phyloP scores from a whole-genome alignment of 2,888 invertebrate genomes.

The Teleogryllus oceanicus region DNA sequence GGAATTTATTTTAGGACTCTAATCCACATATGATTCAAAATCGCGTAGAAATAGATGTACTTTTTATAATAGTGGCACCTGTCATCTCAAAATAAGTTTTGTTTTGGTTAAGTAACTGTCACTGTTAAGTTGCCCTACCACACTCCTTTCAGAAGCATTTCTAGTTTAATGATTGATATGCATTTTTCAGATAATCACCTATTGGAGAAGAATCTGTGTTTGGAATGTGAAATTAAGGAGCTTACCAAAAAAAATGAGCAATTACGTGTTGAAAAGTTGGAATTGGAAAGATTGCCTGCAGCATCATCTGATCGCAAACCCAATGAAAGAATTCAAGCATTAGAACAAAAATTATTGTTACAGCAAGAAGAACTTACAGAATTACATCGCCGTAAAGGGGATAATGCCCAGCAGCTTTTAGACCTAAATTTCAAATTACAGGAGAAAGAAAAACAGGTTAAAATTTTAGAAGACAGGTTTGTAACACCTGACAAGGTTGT shows the following conservation, averaged over 20 bases:
- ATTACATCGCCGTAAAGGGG: slow-evolving; percentile 81
- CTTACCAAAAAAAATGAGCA: slow-evolving; percentile 82
- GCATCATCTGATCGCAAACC: slow-evolving; percentile 42
- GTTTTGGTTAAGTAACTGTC: neutral
- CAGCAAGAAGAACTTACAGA: slow-evolving; percentile 93
- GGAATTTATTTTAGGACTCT: neutral
- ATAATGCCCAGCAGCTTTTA: slow-evolving; percentile 90
- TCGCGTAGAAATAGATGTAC: too few relatives aligned
- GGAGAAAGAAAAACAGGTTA: slow-evolving; percentile 75
- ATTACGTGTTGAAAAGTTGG: slow-evolving; percentile 56
- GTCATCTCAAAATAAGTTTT: neutral
- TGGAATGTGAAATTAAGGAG: slow-evolving; percentile 80
- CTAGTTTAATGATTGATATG: neutral
- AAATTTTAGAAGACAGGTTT: slow-evolving; percentile 69
- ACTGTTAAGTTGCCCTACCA: neutral
- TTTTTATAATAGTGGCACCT: too few relatives aligned
- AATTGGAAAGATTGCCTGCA: slow-evolving; percentile 46
- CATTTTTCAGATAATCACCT: slow-evolving; percentile 73
- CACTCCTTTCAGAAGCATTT: too few relatives aligned
- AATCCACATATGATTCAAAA: too few relatives aligned
- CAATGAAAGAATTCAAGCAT: slow-evolving; percentile 62
- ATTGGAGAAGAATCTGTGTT: slow-evolving; percentile 75
- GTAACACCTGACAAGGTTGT: slow-evolving; percentile 31
- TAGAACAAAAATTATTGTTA: slow-evolving; percentile 80
- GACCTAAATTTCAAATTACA: slow-evolving; percentile 81